Conservation (phyloP, 2,797 vertebrate genomes). For the Muscicapa comitata region DNA sequence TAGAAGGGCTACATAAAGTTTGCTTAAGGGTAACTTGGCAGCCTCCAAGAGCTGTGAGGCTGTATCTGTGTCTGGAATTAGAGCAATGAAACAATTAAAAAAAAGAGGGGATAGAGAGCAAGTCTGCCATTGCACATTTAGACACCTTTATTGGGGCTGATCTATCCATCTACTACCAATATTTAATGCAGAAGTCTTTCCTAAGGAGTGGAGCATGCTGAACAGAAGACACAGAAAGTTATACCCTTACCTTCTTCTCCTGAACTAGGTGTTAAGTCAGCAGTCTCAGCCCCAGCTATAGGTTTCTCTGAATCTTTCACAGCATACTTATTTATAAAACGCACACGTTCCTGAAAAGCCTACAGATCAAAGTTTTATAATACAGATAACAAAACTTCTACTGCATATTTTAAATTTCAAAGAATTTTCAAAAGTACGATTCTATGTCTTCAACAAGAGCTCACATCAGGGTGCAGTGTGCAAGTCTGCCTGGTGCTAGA, state of each 20-base stretch:
- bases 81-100: not conserved
- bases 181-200: not conserved
- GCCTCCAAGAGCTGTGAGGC: not conserved
- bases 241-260: slow-evolving; percentile 60
- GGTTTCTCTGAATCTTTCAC: slow-evolving; percentile 9
- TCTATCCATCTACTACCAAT: not conserved
- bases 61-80: not conserved
- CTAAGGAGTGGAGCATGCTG: not conserved
- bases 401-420: not conserved
- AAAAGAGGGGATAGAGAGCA: not conserved
- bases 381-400: not conserved
- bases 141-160: not conserved
- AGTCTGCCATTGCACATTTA: not conserved
- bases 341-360: slow-evolving; percentile 83
- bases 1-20: not conserved
- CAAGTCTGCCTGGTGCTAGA: not conserved
- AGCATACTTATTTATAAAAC: slow-evolving; percentile 73
- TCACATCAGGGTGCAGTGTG: not conserved
- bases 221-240: not conserved
- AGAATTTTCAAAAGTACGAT: not conserved
- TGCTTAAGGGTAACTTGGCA: not conserved
- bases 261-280: not conserved
- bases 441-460: not conserved
- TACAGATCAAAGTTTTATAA: slow-evolving; percentile 35
- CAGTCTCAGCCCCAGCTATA: not conserved